These are phyloP conservation scores for Aphelocoma coerulescens DNA, from an alignment of 2,113 vertebrate species.

Conservation along the genomic window DNA sequence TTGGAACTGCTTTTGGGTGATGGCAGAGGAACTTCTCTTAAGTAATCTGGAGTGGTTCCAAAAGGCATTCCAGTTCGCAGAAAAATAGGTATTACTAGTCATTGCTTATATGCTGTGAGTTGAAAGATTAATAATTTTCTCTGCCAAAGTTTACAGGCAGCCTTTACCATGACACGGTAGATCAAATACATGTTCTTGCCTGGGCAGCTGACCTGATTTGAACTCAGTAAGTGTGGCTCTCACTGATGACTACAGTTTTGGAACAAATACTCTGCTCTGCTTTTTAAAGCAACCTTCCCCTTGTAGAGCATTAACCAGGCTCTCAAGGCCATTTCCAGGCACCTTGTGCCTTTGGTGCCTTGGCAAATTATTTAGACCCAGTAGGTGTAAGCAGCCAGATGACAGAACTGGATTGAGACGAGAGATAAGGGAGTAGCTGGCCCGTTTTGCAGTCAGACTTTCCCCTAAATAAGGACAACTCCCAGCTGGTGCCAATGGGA, in stretches of 20 bases:
- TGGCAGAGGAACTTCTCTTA: neutral
- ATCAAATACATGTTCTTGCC: slow-evolving; percentile 8
- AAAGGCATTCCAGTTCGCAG: slow-evolving; percentile 49
- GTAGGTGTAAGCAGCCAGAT: neutral
- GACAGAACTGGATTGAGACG: neutral
- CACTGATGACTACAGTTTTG: slow-evolving; percentile 13
- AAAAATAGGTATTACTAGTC: slow-evolving; percentile 46
- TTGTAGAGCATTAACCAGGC: neutral
- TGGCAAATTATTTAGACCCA: neutral
- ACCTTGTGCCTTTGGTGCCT: neutral
- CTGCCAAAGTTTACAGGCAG: slow-evolving; percentile 32
- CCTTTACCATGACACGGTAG: slow-evolving; percentile 12
- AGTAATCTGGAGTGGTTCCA: slow-evolving; percentile 32
- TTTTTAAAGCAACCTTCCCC: slow-evolving; percentile 26
- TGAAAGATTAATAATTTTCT: slow-evolving; percentile 52
- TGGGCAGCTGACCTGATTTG: slow-evolving; percentile 56
- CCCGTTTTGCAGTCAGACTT: neutral
- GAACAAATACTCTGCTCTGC: neutral
- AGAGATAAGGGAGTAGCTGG: neutral
- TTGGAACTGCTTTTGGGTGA: slow-evolving; percentile 12
- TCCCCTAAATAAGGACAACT: slow-evolving; percentile 15
- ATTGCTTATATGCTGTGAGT: slow-evolving; percentile 1
- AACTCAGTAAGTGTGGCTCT: slow-evolving; percentile 1
- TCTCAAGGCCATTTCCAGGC: neutral
- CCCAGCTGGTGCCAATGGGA: slow-evolving; percentile 34